Base-by-base conservation (phyloP, 2,113 vertebrate species). In the Urocitellus parryii region DNA sequence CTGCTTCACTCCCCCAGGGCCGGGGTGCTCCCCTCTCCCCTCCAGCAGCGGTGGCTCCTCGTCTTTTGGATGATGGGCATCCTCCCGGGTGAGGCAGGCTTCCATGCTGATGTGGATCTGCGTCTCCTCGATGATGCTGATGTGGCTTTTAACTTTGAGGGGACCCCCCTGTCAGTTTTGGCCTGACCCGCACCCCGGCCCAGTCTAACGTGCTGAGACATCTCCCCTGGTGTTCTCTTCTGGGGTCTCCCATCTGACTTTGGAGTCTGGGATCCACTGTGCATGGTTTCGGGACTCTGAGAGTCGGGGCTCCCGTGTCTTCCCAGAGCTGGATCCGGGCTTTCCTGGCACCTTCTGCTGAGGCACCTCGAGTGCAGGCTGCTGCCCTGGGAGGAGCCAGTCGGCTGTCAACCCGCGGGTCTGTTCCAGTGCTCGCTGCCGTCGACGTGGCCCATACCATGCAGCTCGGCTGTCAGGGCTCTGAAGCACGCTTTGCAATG, bases 11-110 rank as follows among this genome's bases (percentile, higher is more conserved):
- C 56, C 20, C 24, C 16, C 56, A 20, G 17, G 32, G 37, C n/a
- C 24, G 0, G 10, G 0, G 32, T 13, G 16, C 22, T 5, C 8
- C 5, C 61, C 8, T 1, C 7, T 14, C 25, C 34, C 53, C 8
- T 32, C 32, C 5, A 5, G 34, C 1, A 0, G 48, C 48, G 34
- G 8, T 20, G 29, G 20, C 7, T 37, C 17, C 72, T 32, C 25
- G 8, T 32, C 45, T 39, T n/a, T 6, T 27, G 17, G 32, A 24
- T n/a, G 12, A 39, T 3, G 11, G 32, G 63, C 39, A 5, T 74
- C 18, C 42, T 37, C 8, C 2, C 63, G 68, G 68, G 17, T 9
- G 70, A 37, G 25, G 34, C 0, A 17, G 18, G 10, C 3, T 29
- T 24, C 37, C 18, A 4, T 22, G 8, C 25, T 25, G 18, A 18